phyloP scores from a whole-genome alignment of 2,888 invertebrate species.

The Microplitis manilae region DNA sequence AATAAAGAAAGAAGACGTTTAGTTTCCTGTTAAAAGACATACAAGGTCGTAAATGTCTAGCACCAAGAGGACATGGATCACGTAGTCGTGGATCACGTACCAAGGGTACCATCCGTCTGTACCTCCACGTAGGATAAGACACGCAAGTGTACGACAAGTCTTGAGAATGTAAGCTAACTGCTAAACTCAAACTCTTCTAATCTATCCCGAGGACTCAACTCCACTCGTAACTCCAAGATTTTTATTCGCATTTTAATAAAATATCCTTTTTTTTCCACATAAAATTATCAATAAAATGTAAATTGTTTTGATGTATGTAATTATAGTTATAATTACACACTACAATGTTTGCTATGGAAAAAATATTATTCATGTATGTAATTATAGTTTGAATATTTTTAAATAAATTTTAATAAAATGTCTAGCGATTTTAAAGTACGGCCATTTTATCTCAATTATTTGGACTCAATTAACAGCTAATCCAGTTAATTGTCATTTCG shows the following conservation, averaged over 20 bases:
- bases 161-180: not conserved
- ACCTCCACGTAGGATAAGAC: slow-evolving; percentile 41
- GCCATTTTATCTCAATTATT: not conserved
- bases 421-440: too few relatives aligned
- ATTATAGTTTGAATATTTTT: too few relatives aligned
- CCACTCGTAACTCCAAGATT: too few relatives aligned
- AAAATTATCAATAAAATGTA: too few relatives aligned
- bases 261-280: too few relatives aligned
- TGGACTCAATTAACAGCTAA: not conserved
- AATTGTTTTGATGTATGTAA: too few relatives aligned
- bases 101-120: slow-evolving; percentile 38
- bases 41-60: slow-evolving; percentile 60
- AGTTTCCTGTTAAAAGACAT: slow-evolving; percentile 49
- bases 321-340: too few relatives aligned
- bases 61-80: slow-evolving; percentile 59
- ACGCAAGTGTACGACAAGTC: slow-evolving; percentile 3
- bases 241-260: too few relatives aligned
- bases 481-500: not conserved
- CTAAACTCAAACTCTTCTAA: not conserved
- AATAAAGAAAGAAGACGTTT: slow-evolving; percentile 20
- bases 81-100: slow-evolving; percentile 58
- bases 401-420: too few relatives aligned
- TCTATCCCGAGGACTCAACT: not conserved
- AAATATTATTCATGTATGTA: too few relatives aligned
- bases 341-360: too few relatives aligned